Evolutionary conservation across 2,888 invertebrate species (phyloP), one percentile per base, ranked within the genome.

Genomic region (Macrophya alboannulata): DNA sequence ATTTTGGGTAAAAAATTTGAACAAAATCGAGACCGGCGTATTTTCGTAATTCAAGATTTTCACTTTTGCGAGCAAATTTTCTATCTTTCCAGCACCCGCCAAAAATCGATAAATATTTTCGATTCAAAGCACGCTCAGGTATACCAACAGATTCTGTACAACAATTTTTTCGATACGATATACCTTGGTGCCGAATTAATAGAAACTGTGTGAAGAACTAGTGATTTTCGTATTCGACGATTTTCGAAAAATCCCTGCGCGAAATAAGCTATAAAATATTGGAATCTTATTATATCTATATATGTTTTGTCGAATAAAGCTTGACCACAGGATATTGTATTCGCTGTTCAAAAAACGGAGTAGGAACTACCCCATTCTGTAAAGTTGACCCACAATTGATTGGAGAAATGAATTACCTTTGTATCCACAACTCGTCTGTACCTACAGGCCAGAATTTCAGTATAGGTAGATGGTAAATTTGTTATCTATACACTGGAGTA

Each of bases 41-140:
- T 68, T 68, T 68, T 68, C 31, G 37, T 31, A 31, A 68, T 12
- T 31, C 31, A 68, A 68, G 31, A 68, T 68, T 37, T 37, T 12
- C 4, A 68, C 37, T 37, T 68, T 68, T 12, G 31, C 31, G 12
- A 31, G 68, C 5, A 15, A 10, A 68, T 68, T 15, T 68, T 68
- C 4, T 10, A 68, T 31, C 3, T 12, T 68, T 31, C 5, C 37
- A 25, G 17, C 4, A 68, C n/a, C 68, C 68, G 5, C n/a, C 5
- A 31, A 68, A 68, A 68, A 68, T 68, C 68, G 17, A 31, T 37
- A 31, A 68, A 15, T 37, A 68, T 37, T 68, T 68, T 68, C 17
- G 0, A 37, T 37, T 12, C 37, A 68, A 68, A 68, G 25, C 37
- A 68, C 31, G 37, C 37, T 6, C 17, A 51, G 68, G n/a, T n/a